Evolutionary conservation across 2,797 vertebrate genomes (phyloP), one percentile per base, ranked within the genome.

Genomic region (Chaetophractus vellerosus): DNA sequence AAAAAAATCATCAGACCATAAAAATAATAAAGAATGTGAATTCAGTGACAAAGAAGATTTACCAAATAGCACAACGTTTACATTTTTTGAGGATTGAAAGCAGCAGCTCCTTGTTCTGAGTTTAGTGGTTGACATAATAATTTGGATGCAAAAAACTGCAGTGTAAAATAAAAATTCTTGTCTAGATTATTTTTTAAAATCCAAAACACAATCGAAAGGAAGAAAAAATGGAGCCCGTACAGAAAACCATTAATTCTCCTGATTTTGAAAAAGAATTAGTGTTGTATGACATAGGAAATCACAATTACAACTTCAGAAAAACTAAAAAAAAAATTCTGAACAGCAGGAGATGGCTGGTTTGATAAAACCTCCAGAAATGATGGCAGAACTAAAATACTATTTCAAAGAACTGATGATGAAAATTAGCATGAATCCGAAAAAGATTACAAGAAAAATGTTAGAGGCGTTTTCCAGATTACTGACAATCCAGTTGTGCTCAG

Each of bases 371-470:
- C 99, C 99, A 1, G 99, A 99, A 98, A 63, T 99, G 93, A 98
- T 99, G 1, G 97, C 96, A 23, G 99, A 99, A 97, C 96, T 99
- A 79, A 99, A 98, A 96, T 98, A 98, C 61, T 99, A 99, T 96
- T 98, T 99, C 28, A 98, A 98, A 82, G 98, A 99, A 86, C 97
- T 99, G 93, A 98, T 99, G 97, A 99, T 99, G 99, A 99, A 99
- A 96, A 98, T 98, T 48, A 98, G 98, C 0, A 59, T 99, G 97
- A 98, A 99, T 95, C 98, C 99, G 28, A 99, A 99, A 97, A 98
- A 98, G 81, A 99, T 98, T 99, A 99, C 97, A 99, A 99, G 97
- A 99, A 99, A 97, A 99, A 99, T 9, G 98, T 99, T 96, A 98
- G 99, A 98, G 98, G 99, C 19, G 98, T 98, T 31, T 98, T 99